phyloP scores from a whole-genome alignment of 2,797 vertebrate species.

The Basileuterus tristriatus region DNA sequence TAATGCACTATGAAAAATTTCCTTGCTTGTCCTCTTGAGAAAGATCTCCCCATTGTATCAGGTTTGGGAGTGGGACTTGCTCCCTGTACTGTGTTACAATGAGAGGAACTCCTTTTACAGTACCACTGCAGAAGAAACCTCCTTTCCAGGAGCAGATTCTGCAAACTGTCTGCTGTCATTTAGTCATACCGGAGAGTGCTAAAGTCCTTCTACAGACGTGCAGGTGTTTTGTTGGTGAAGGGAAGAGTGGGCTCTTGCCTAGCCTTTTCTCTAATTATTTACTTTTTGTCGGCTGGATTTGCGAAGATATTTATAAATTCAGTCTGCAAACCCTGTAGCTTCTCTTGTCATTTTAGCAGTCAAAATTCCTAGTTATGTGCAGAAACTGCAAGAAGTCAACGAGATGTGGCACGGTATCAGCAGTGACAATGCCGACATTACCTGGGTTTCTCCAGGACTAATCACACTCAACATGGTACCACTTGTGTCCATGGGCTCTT shows the following conservation, averaged over 20 bases:
- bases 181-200: not conserved
- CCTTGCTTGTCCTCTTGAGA: not conserved
- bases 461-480: not conserved
- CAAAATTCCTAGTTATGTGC: not conserved
- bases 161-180: not conserved
- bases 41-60: not conserved
- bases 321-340: not conserved
- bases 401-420: not conserved
- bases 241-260: not conserved
- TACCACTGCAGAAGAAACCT: not conserved
- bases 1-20: not conserved
- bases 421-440: not conserved
- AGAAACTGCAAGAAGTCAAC: not conserved
- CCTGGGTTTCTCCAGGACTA: not conserved
- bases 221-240: not conserved
- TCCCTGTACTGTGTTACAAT: rapidly evolving
- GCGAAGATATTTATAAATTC: not conserved
- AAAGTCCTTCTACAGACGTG: not conserved
- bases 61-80: not conserved
- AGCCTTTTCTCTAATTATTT: not conserved
- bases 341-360: not conserved
- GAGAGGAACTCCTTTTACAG: not conserved
- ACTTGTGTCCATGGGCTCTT: not conserved
- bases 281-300: not conserved
- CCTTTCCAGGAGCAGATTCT: not conserved